phyloP scores from a whole-genome alignment of 2,888 invertebrate genomes.

The Morpho deidamia region DNA sequence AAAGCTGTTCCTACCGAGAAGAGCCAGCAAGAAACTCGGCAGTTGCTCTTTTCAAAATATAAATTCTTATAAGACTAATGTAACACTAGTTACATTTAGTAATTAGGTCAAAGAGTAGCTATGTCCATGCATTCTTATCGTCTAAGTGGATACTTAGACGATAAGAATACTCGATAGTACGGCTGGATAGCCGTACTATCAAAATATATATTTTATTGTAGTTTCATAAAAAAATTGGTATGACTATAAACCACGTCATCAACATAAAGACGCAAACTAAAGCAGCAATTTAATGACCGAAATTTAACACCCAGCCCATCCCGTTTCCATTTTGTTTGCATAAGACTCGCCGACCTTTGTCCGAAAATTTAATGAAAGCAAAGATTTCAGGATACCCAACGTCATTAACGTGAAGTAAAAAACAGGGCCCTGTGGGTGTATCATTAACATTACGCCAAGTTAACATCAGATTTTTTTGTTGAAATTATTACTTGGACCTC shows the following conservation, averaged over 20 bases:
- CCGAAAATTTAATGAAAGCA: constrained; percentile 60
- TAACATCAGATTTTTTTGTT: background rate
- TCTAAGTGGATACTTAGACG: no score
- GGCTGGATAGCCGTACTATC: no score
- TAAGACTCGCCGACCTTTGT: constrained; percentile 41
- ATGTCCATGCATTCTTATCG: no score
- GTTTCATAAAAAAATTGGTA: background rate
- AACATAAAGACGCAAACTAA: constrained; percentile 30
- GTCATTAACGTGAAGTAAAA: constrained; percentile 30
- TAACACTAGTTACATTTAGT: no score
- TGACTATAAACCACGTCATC: constrained; percentile 33
- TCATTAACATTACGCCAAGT: background rate
- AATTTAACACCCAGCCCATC: constrained; percentile 46
- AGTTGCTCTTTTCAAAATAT: no score
- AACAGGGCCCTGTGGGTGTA: background rate
- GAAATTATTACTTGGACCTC: background rate
- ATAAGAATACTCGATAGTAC: no score
- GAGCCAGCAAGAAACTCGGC: no score
- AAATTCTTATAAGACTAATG: no score
- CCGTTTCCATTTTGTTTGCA: constrained; percentile 21
- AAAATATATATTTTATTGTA: no score
- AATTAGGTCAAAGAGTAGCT: no score
- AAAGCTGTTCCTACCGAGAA: no score
- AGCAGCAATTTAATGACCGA: constrained; percentile 58
- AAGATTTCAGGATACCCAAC: constrained; percentile 31